A percentile compares a stretch with the other conserved stretches of the same genome.
Conservation (phyloP, 2,113 vertebrate species). For the rabbit (Oryctolagus cuniculus) region DNA sequence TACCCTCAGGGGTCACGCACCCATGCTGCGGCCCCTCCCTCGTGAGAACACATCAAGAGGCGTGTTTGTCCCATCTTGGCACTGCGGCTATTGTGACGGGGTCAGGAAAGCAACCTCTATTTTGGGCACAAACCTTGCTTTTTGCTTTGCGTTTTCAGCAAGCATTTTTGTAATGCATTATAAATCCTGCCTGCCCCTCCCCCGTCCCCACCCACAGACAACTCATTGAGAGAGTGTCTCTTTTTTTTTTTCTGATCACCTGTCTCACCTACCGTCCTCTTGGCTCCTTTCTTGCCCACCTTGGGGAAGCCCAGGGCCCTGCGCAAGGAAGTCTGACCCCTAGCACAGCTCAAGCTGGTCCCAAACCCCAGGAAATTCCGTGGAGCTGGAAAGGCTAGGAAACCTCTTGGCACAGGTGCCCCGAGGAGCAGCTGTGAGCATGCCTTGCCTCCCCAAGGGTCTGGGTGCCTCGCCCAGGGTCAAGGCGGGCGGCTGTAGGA, state of each 20-base stretch:
- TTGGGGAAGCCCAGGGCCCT: neutral
- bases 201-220: neutral
- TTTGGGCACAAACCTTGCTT: neutral
- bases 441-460: neutral
- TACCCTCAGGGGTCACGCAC: too few relatives aligned
- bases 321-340: neutral
- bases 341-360: neutral
- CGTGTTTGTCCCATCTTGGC: neutral
- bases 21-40: neutral
- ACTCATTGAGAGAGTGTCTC: neutral
- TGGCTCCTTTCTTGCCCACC: neutral
- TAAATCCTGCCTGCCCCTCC: neutral
- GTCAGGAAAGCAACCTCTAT: neutral
- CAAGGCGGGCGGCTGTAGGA: too few relatives aligned
- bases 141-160: neutral
- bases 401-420: neutral
- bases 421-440: neutral
- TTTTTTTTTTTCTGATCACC: neutral
- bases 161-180: neutral
- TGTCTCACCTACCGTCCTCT: neutral
- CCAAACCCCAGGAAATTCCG: neutral
- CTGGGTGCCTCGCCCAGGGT: neutral
- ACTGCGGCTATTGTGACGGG: neutral
- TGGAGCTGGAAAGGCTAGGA: neutral
- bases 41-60: neutral